Percentiles rank a stretch among this genome's conserved stretches.
Evolutionary conservation across 1,140 invertebrate genomes (phyloP).

Genomic region (Heliothis virescens): DNA sequence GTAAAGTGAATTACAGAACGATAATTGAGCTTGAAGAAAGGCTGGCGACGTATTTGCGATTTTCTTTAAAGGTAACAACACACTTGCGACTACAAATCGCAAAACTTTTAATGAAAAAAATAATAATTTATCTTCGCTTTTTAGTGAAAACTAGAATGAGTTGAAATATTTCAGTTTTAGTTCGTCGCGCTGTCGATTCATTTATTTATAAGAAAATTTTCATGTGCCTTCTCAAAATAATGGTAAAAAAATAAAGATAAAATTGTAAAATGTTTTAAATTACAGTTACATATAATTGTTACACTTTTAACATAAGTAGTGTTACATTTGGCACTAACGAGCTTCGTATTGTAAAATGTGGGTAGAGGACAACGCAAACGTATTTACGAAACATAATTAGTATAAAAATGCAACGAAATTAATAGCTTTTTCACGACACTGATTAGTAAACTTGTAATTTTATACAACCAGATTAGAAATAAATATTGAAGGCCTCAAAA

Average conservation of each 20-base stretch:
- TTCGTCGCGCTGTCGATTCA: constrained; percentile 62
- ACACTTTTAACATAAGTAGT: constrained; percentile 74
- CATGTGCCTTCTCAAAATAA: constrained; percentile 84
- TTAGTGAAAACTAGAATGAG: constrained; percentile 45
- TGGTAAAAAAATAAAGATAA: constrained; percentile 68
- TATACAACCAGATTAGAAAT: background rate
- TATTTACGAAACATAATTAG: background rate
- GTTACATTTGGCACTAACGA: constrained; percentile 67
- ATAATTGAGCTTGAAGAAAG: constrained; percentile 51
- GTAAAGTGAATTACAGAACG: constrained; percentile 46
- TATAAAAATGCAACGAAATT: background rate
- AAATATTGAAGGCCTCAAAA: constrained; percentile 1
- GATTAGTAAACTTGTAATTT: no score
- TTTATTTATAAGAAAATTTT: constrained; percentile 82
- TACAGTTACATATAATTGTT: constrained; percentile 77
- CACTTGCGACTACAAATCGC: constrained; percentile 43
- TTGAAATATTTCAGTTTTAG: constrained; percentile 21
- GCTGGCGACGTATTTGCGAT: constrained; percentile 51
- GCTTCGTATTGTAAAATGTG: constrained; percentile 61
- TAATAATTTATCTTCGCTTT: constrained; percentile 50
- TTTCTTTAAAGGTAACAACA: constrained; percentile 34
- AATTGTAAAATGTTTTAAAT: constrained; percentile 77
- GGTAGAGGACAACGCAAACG: constrained; percentile 49
- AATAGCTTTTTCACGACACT: background rate
- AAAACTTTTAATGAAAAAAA: constrained; percentile 1